Evolutionary conservation across 2,797 vertebrate genomes (phyloP), one percentile per base, ranked within the genome.

Genomic region (Meda fulgida): DNA sequence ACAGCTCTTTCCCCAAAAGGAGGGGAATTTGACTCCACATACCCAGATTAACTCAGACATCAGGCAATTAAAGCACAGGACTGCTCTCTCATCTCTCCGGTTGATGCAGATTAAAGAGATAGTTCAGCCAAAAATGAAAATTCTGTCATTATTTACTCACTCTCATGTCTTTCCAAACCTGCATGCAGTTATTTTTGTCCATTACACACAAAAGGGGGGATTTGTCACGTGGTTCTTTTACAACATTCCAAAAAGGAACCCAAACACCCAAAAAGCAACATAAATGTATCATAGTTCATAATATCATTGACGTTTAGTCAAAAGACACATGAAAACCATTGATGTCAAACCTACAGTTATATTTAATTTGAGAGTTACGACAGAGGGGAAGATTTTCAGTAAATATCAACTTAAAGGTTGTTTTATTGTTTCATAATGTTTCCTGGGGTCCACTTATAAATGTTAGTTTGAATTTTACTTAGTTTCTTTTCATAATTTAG

Each of bases 1-100:
- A 91, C 87, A 86, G 85, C 84, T 85, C 85, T 85, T 86, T 88
- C 80, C 88, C 83, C 87, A 69, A 84, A 87, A 87, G 69, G 16
- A 84, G 72, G 51, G 40, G 29, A 80, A 85, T 79, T 51, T 51
- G 67, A 84, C 77, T 79, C 40, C 21, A 36, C 51, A 34, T 63
- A 43, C 23, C 23, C 67, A 80, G 53, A 85, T 63, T 48, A 60
- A 85, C 67, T 48, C 83, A 84, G 75, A 84, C 82, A 69, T 69
- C 60, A 40, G 75, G 51, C 75, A 69, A 84, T 84, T 78, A 84
- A 60, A 84, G 66, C 19, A 5, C 67, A 40, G 46, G 23, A 40
- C 83, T 69, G 26, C 38, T 78, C 72, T 77, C 48, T 84, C 40
- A 77, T 84, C 60, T 77, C 63, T 77, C 31, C 2, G 11, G 14